Evolutionary conservation across 2,888 invertebrate species (phyloP), one percentile per base, ranked within the genome.

Genomic region (Tetramorium bicarinatum): DNA sequence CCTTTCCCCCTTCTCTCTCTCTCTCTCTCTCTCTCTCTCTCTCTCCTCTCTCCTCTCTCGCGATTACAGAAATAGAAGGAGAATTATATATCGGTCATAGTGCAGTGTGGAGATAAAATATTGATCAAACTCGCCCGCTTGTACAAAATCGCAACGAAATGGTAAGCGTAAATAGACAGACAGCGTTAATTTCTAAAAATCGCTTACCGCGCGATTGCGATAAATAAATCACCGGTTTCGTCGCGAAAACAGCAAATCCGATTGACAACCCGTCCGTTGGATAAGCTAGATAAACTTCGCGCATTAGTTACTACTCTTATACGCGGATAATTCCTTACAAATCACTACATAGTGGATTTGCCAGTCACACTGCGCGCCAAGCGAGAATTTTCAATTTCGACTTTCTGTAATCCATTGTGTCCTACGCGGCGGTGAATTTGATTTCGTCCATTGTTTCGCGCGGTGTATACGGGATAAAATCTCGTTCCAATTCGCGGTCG

Each of bases 371-470:
- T 21, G 74, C 52, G 52, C 54, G 44, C 38, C 25, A 8, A 71
- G 79, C 79, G 79, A 52, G 69, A 77, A 83, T 83, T 83, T 83
- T 80, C 83, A 67, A 84, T 84, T 84, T 81, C 80, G 72, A 81
- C 83, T 81, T 84, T 74, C 67, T 44, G 69, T 79, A 83, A 79
- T 83, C 80, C 83, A 80, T 84, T 84, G 71, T 83, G 71, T 84
- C 54, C 72, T 64, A 52, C 74, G 52, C 56, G 83, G 62, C 64
- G 81, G 66, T 56, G 80, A 84, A 84, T 84, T 84, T 84, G 64
- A 84, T 84, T 71, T 81, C 54, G 66, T 13, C 71, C 59, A 81
- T 84, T 84, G 81, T 84, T 72, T 74, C 74, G 64, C 49, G 18
- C 69, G 34, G 62, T 74, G 64, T 79, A n/a, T 66, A 34, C 74